Evolutionary conservation across 92 coral and sea anemone species (phyloP).

Genomic region (Umimayanthus kanabou): DNA sequence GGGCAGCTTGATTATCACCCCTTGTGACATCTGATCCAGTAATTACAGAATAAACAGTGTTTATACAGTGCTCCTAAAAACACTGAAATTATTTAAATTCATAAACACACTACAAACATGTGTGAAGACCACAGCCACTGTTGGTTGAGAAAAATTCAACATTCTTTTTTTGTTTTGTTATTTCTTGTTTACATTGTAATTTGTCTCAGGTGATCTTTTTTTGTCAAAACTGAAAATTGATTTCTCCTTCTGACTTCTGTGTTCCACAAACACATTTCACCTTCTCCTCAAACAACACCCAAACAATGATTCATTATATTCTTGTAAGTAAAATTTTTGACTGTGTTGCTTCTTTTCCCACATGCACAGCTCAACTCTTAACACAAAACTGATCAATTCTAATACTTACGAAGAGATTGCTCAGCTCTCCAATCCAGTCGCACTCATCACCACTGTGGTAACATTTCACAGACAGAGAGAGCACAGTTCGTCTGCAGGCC

Average conservation of each 20-base stretch:
- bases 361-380: neutral
- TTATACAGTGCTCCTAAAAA: neutral
- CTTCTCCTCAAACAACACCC: neutral
- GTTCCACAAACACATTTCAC: neutral
- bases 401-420: conserved; percentile 84
- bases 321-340: neutral
- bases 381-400: neutral
- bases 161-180: no score
- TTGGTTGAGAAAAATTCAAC: neutral
- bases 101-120: neutral
- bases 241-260: no score
- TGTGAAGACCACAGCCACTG: neutral
- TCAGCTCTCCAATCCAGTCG: conserved; percentile 95
- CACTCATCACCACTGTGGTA: conserved; percentile 89
- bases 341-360: neutral
- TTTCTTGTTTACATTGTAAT: no score
- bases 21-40: neutral
- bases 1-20: no score
- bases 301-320: neutral
- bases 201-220: no score
- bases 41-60: no score
- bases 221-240: neutral
- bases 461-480: conserved; percentile 85
- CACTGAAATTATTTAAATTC: neutral
- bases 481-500: conserved; percentile 95